Base-by-base conservation (phyloP, 2,888 invertebrate genomes). In the Leptogaster cylindrica region DNA sequence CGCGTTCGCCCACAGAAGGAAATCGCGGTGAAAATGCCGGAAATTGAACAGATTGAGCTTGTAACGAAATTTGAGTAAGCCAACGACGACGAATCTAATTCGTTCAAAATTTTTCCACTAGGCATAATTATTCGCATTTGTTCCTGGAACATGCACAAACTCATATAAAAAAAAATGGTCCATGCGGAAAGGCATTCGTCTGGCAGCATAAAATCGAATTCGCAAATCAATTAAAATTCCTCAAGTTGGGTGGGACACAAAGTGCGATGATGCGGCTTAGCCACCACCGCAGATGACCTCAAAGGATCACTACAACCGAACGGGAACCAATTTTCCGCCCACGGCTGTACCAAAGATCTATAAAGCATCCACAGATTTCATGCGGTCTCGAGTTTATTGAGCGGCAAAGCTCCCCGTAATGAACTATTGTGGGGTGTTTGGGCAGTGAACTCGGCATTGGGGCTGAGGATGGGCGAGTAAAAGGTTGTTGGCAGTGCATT, bases 341-440 rank as follows among this genome's bases (percentile, higher is more conserved):
- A 20, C 20, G 7, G 2, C 3, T 12, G 23, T 23, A 20, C 46
- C 46, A 50, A 50, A 50, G 28, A 50, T 50, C 50, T 27, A 50
- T 50, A 50, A 50, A 50, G 50, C 50, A 3, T 28, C 8, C n/a
- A n/a, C 23, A 50, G 50, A 14, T 50, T 23, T 28, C 14, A 12
- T 14, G 25, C 14, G 7, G 50, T 50, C 50, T 27, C 27, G 27
- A 27, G 50, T 50, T 50, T 50, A 50, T 50, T 50, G 50, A 50
- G 50, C 50, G 50, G 28, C 25, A 50, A 50, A 50, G 50, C 50
- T 50, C 28, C 28, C 14, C 25, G 23, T 50, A 50, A 50, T 50
- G 50, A 50, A 50, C 27, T 50, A 31, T 10, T 31, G 31, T 6
- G 31, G 10, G 31, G n/a, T 27, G 27, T 16, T n/a, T 12, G 23